Base-by-base conservation (phyloP, 2,888 invertebrate genomes). In the Sphaerophoria rueppellii region DNA sequence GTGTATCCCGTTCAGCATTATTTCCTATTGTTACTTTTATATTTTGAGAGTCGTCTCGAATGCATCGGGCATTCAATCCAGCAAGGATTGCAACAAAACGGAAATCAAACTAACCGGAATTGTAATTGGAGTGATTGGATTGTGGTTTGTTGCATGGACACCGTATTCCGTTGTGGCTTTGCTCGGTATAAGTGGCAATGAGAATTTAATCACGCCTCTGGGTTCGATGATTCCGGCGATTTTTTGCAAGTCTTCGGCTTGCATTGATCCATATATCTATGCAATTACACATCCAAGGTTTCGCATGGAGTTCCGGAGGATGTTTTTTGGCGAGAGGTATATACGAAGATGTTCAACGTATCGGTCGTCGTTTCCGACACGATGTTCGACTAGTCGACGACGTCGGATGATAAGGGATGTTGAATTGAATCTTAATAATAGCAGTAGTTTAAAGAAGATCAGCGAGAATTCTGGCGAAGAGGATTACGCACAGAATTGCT, bases 101-200 rank as follows among this genome's bases (percentile, higher is more conserved):
- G 96, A 96, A 91, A 90, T 95, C 35, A 94, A 95, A 90, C 91
- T 96, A 63, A 95, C 96, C 0, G 92, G 94, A 73, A 93, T 95
- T 69, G 95, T 96, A 11, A 93, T 95, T 76, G 93, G 93, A 32
- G 94, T 96, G 0, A 95, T 96, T 82, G 93, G 93, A 0, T 89
- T 96, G 83, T 97, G 96, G 94, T 95, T 96, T 89, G 88, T 95
- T 9, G 95, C 96, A 0, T 97, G 97, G 97, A 95, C 96, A 0
- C 97, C 97, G 0, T 97, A 97, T 89, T 95, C 96, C 0, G 91
- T 95, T 0, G 94, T 97, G 0, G 94, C 96, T 12, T 93, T 97
- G 40, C 89, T 96, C 32, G 96, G 96, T 0, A 94, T 96, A 87
- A 94, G 94, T 82, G 95, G 95, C 3, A 92, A 94, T 88, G 93